Evolutionary conservation across 2,888 invertebrate genomes (phyloP), one percentile per base, ranked within the genome.

Genomic region (Willowsia nigromaculata): DNA sequence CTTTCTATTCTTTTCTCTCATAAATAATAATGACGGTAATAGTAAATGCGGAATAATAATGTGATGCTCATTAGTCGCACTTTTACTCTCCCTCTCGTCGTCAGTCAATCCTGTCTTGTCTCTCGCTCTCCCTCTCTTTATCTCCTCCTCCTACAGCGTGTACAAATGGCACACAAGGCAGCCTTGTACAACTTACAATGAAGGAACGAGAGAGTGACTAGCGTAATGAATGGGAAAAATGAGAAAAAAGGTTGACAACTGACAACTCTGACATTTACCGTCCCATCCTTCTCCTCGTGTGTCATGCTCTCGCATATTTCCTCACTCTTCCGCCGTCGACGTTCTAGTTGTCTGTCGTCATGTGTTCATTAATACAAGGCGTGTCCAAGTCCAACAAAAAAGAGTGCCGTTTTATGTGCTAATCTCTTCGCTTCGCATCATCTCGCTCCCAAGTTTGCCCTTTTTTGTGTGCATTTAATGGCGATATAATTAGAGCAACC

Each of bases 401-500:
- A 59, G 22, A 59, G 9, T 27, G 50, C 22, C 47, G 22, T 43
- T 71, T 71, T 71, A 22, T 74, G 43, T 47, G 27, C 27, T 76
- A 74, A 74, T 80, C 80, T 37, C 59, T 13, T 15, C 62, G 0
- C 68, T 71, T 25, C n/a, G n/a, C n/a, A n/a, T 27, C 68, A 30
- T n/a, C 37, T 68, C n/a, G 18, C 37, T 68, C 18, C 11, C 84
- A 25, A n/a, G 53, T 50, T 62, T 65, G 62, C 62, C 40, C 62
- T 47, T 59, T 76, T 85, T 40, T 50, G 7, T 18, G 15, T 50
- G 53, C 53, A 76, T 76, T 76, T 88, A 88, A 88, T 88, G 88
- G 88, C 65, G 88, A 78, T 83, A 83, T 88, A 88, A 88, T 88
- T 88, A 88, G 88, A 88, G 83, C 83, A 81, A 88, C 88, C 88